Conservation (phyloP, 2,888 invertebrate species). For the Leptothorax acervorum region DNA sequence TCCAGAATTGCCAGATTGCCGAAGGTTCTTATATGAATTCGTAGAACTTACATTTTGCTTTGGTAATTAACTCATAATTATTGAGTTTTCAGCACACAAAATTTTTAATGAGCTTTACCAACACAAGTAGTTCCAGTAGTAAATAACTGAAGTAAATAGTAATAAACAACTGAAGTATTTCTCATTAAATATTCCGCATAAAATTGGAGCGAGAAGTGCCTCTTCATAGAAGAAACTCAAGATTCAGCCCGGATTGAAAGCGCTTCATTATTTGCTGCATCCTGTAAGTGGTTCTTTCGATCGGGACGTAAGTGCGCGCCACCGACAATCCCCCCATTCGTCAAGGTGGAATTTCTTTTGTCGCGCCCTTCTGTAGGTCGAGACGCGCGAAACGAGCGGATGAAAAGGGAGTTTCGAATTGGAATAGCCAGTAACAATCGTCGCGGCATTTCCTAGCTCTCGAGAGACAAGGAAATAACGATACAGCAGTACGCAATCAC, state of each 20-base stretch:
- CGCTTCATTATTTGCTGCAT: conserved; percentile 49
- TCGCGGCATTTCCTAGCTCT: conserved; percentile 62
- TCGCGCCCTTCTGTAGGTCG: conserved; percentile 22
- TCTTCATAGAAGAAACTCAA: conserved; percentile 40
- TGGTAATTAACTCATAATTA: conserved; percentile 18
- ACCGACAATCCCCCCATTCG: conserved; percentile 14
- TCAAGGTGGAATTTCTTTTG: conserved; percentile 36
- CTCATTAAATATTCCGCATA: conserved; percentile 26
- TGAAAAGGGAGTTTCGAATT: conserved; percentile 40
- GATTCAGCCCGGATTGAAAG: conserved; percentile 40
- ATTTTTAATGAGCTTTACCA: conserved; percentile 5
- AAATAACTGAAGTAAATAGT: conserved; percentile 1
- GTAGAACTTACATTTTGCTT: conserved; percentile 11
- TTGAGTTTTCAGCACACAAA: background rate
- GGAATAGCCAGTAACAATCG: conserved; percentile 64
- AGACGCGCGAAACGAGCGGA: background rate
- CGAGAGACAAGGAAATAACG: conserved; percentile 64
- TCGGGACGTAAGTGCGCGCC: conserved; percentile 13
- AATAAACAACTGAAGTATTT: conserved; percentile 17
- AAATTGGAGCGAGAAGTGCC: conserved; percentile 41
- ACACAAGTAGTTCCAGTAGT: conserved; percentile 11
- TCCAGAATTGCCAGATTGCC: background rate
- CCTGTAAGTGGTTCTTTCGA: conserved; percentile 40
- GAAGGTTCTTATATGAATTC: background rate
- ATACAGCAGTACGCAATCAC: conserved; percentile 59